Conservation (phyloP, 1,140 invertebrate species). For the Brachionus angularis region DNA sequence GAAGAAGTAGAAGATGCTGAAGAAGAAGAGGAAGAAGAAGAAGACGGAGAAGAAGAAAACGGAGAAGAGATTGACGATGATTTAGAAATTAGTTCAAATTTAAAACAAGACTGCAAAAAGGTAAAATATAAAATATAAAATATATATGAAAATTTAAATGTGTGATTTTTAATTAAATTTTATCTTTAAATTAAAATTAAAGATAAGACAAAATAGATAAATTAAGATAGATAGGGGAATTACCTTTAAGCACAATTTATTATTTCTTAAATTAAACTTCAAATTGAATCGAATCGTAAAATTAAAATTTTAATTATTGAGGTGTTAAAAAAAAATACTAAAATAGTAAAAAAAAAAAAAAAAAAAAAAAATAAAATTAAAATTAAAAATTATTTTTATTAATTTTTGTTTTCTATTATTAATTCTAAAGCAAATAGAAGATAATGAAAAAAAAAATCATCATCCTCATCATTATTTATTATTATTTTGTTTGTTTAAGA, state of each 20-base stretch:
- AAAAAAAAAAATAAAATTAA: too few species aligned
- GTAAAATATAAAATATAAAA: too few species aligned
- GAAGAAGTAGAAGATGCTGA: not conserved
- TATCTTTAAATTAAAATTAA: constrained; percentile 40
- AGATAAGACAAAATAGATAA: constrained; percentile 21
- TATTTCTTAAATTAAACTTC: constrained; percentile 1
- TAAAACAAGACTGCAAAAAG: too few species aligned
- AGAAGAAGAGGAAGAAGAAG: not conserved
- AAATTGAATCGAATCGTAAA: constrained; percentile 3
- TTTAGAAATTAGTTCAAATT: too few species aligned
- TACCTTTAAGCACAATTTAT: constrained; percentile 40
- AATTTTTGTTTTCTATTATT: too few species aligned
- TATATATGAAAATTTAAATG: too few species aligned
- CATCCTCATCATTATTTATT: too few species aligned
- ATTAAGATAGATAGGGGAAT: constrained; percentile 41
- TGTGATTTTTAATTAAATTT: constrained; percentile 29
- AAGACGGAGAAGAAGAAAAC: not conserved
- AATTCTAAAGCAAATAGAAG: too few species aligned
- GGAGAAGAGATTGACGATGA: not conserved
- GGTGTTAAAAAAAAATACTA: not conserved
- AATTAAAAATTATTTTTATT: too few species aligned
- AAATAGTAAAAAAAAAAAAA: not conserved
- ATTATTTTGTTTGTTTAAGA: too few species aligned
- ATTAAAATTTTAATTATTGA: too few species aligned
- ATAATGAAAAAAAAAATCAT: too few species aligned